These are phyloP conservation scores for Balanococcus diminutus DNA, from an alignment of 2,888 invertebrate species.

Conservation along the genomic window DNA sequence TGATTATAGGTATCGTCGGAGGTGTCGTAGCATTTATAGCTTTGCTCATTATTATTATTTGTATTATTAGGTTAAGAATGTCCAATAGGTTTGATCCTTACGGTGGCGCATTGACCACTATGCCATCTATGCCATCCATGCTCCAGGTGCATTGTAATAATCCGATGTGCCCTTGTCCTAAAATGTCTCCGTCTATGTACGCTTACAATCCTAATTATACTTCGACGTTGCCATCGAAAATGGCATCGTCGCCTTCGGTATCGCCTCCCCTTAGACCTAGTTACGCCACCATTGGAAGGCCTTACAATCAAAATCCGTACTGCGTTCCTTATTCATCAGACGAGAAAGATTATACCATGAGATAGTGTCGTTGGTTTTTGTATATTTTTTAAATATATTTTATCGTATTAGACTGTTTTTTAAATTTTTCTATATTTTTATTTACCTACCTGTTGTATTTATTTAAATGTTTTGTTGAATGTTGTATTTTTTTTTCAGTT, in stretches of 20 bases:
- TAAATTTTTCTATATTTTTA: not conserved
- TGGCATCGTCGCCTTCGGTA: slow-evolving; percentile 60
- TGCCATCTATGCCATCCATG: slow-evolving; percentile 58
- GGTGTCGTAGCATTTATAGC: slow-evolving; percentile 91
- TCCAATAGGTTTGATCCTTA: slow-evolving; percentile 61
- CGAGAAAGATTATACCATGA: slow-evolving; percentile 60
- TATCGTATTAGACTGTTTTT: not conserved
- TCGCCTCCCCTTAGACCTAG: slow-evolving; percentile 64
- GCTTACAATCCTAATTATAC: slow-evolving; percentile 65
- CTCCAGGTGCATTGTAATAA: slow-evolving; percentile 59
- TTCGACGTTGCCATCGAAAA: slow-evolving; percentile 63
- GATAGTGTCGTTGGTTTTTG: not conserved
- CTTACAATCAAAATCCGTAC: slow-evolving; percentile 61
- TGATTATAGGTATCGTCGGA: slow-evolving; percentile 94
- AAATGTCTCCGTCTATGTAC: slow-evolving; percentile 63
- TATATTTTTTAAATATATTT: not conserved
- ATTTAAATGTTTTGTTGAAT: not conserved
- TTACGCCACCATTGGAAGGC: slow-evolving; percentile 70
- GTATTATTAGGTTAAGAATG: slow-evolving; percentile 80
- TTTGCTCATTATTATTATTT: slow-evolving; percentile 85
- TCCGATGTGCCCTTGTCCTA: slow-evolving; percentile 59
- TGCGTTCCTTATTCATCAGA: slow-evolving; percentile 61
- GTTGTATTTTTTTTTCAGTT: not conserved
- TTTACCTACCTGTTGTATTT: not conserved
- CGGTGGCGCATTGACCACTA: slow-evolving; percentile 69